Conservation (phyloP, 2,113 vertebrate species). For the Tragelaphus buxtoni region DNA sequence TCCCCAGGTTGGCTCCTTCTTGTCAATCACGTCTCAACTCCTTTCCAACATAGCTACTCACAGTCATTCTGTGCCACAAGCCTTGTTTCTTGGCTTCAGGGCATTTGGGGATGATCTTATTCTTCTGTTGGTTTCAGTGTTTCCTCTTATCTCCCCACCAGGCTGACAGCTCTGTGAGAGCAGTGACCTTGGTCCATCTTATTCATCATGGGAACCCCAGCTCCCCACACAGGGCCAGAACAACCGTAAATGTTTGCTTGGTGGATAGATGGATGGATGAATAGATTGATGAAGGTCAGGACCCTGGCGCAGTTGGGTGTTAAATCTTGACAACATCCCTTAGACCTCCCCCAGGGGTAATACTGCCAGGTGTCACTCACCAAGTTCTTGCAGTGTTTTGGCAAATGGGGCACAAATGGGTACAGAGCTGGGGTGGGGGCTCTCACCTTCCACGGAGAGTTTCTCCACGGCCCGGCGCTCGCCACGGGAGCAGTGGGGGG, state of each 20-base stretch:
- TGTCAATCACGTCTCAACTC: not conserved
- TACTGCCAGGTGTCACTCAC: not conserved
- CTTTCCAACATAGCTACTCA: not conserved
- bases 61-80: not conserved
- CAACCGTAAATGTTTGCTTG: too few relatives aligned
- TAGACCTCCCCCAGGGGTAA: not conserved
- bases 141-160: not conserved
- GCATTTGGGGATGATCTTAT: not conserved
- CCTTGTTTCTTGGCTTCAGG: not conserved
- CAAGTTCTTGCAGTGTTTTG: not conserved
- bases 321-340: not conserved
- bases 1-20: not conserved
- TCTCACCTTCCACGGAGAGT: slow-evolving; percentile 88
- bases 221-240: not conserved
- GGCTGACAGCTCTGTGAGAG: not conserved
- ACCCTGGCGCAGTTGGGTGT: accelerated
- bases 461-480: slow-evolving; percentile 91
- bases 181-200: not conserved
- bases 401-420: accelerated
- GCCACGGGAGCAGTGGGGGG: slow-evolving; percentile 93
- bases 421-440: not conserved
- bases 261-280: too few relatives aligned
- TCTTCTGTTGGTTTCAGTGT: not conserved
- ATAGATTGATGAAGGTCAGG: not conserved
- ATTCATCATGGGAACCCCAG: not conserved